phyloP scores from a whole-genome alignment of 2,113 vertebrate species.

The Takifugu bimaculatus region DNA sequence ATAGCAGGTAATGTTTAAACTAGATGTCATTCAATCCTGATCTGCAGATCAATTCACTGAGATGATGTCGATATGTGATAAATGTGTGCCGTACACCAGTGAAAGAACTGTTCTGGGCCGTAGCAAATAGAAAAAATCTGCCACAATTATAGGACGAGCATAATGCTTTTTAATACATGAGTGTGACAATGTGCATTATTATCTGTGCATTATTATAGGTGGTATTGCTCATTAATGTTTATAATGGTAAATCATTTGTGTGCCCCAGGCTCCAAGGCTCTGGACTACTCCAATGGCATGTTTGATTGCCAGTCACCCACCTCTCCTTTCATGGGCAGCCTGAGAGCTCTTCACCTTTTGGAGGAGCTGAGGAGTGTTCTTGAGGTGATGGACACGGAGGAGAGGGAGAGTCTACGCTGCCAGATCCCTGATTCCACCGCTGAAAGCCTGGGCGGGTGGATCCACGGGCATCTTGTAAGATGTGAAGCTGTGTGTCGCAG shows the following conservation, averaged over 20 bases:
- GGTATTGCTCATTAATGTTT: too few relatives aligned
- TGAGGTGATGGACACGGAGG: slow-evolving; percentile 90
- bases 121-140: too few relatives aligned
- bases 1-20: slow-evolving; percentile 84
- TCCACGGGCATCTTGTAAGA: slow-evolving; percentile 87
- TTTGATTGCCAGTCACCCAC: slow-evolving; percentile 97
- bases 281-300: slow-evolving; percentile 93
- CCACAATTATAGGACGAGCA: too few relatives aligned
- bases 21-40: not conserved
- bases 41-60: not conserved
- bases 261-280: slow-evolving; percentile 87
- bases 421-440: slow-evolving; percentile 90
- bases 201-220: too few relatives aligned
- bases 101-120: too few relatives aligned
- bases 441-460: slow-evolving; percentile 84
- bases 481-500: not conserved
- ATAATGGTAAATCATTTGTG: not conserved
- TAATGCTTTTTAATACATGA: too few relatives aligned
- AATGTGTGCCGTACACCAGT: too few relatives aligned
- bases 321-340: slow-evolving; percentile 89
- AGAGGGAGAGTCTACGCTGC: slow-evolving; percentile 88
- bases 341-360: slow-evolving; percentile 87
- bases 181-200: too few relatives aligned
- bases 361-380: slow-evolving; percentile 88
- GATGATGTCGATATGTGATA: too few relatives aligned